Conservation (phyloP, 2,113 vertebrate genomes). For the Tetraodon nigroviridis region DNA sequence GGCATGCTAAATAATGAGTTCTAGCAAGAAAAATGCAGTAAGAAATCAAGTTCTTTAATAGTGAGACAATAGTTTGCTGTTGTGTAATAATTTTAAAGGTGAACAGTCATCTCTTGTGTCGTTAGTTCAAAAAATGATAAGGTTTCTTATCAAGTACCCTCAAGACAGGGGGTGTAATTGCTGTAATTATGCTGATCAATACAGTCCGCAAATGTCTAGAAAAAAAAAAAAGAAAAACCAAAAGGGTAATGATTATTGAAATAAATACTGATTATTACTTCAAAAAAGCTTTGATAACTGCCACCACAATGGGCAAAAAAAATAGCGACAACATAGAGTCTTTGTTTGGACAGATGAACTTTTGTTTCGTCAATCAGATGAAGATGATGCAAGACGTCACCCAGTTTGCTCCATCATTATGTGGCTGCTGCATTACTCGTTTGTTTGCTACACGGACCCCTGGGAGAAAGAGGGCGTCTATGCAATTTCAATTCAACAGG, state of each 20-base stretch:
- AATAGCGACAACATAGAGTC: slow-evolving; percentile 26
- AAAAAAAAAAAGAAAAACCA: slow-evolving; percentile 58
- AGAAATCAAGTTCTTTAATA: slow-evolving; percentile 56
- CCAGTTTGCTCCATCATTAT: neutral
- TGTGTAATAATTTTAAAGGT: slow-evolving; percentile 50
- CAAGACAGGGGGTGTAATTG: slow-evolving; percentile 26
- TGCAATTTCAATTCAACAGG: no score
- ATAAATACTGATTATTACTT: slow-evolving; percentile 15
- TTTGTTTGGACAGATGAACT: slow-evolving; percentile 20
- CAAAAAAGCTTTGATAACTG: slow-evolving; percentile 45
- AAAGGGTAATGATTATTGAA: slow-evolving; percentile 38
- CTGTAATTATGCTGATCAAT: slow-evolving; percentile 67
- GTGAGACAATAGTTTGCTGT: slow-evolving; percentile 48
- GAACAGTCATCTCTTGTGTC: slow-evolving; percentile 54
- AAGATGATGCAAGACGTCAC: neutral
- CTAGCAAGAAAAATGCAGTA: slow-evolving; percentile 60
- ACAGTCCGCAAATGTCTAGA: slow-evolving; percentile 36
- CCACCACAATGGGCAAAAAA: slow-evolving; percentile 41
- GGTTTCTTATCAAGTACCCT: slow-evolving; percentile 27
- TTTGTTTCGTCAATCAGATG: neutral
- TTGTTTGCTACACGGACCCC: neutral
- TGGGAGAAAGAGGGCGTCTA: no score
- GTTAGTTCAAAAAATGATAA: slow-evolving; percentile 52
- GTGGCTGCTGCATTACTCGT: neutral
- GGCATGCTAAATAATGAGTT: slow-evolving; percentile 75